phyloP scores from a whole-genome alignment of 2,888 invertebrate species.

The Tubulanus polymorphus region DNA sequence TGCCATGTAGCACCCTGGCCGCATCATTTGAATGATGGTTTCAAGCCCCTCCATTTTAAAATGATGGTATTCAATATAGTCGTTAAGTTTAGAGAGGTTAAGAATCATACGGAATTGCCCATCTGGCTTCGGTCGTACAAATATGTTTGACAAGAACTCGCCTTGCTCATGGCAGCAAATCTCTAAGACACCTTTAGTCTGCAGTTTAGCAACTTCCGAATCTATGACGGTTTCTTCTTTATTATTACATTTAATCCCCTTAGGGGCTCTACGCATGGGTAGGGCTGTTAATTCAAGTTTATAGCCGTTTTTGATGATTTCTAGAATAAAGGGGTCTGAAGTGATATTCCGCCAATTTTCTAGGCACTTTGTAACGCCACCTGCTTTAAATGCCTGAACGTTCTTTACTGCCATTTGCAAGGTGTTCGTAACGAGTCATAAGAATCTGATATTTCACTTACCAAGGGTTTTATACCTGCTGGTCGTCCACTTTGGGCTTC shows the following conservation, averaged over 20 bases:
- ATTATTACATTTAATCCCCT: background rate
- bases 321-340: background rate
- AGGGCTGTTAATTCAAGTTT: background rate
- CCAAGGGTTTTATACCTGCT: too few relatives aligned
- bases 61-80: slow-evolving; percentile 15
- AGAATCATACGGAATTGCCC: slow-evolving; percentile 19
- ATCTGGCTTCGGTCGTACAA: slow-evolving; percentile 18
- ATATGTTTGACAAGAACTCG: slow-evolving; percentile 20
- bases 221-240: slow-evolving; percentile 7
- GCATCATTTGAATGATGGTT: slow-evolving; percentile 8
- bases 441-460: too few relatives aligned
- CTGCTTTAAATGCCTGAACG: background rate
- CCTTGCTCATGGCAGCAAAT: slow-evolving; percentile 1
- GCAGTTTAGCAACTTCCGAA: slow-evolving; percentile 12
- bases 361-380: background rate
- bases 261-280: background rate
- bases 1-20: slow-evolving; percentile 16
- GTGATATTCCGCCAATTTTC: background rate
- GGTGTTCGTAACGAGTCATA: background rate
- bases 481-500: too few relatives aligned
- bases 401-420: background rate
- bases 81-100: slow-evolving; percentile 16
- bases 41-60: slow-evolving; percentile 23
- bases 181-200: slow-evolving; percentile 8
- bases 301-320: background rate